Base-by-base conservation (phyloP, 2,888 invertebrate genomes). In the Scotopteryx bipunctaria region DNA sequence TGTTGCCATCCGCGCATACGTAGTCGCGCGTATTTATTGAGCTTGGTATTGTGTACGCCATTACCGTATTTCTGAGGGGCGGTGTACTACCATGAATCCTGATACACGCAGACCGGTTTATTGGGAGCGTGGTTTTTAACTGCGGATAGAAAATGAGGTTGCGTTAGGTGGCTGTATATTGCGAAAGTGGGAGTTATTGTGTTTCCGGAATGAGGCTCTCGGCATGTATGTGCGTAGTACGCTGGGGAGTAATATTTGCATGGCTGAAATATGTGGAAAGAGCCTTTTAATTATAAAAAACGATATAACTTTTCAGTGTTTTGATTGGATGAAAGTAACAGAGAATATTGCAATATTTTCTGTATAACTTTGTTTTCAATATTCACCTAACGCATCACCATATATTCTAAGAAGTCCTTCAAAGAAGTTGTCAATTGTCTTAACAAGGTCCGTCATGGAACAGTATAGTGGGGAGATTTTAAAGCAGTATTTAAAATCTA, bases 1-100 rank as follows among this genome's bases (percentile, higher is more conserved):
- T 41, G 40, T 45, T 45, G 45, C 41, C 37, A 42, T 33, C 27
- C 38, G 38, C 32, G 82, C 81, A 79, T 83, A 81, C 81, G 81
- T 79, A 78, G 78, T 69, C 71, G 83, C 83, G 85, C 76, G 80
- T 88, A 89, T 89, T 90, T 90, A 90, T 88, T 80, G 86, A 77
- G 78, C 82, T 86, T 82, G 82, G 87, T 87, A 89, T 88, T 89
- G 89, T 88, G 83, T 81, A 75, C 83, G 81, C 82, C 86, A 83
- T 89, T 84, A 87, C 86, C 85, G 79, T 90, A 89, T 83, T 88
- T 89, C 84, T 83, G 78, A 72, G 73, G 77, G 84, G 82, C 81
- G 83, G 86, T 81, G 73, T 76, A 79, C 85, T 82, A 83, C 80
- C 88, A 88, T 88, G 88, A 88, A 88, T 88, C 84, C 85, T 84